Percentiles rank a stretch among this genome's conserved stretches.
Evolutionary conservation across 1,140 invertebrate genomes (phyloP).

Genomic region (Piezodorus guildinii): DNA sequence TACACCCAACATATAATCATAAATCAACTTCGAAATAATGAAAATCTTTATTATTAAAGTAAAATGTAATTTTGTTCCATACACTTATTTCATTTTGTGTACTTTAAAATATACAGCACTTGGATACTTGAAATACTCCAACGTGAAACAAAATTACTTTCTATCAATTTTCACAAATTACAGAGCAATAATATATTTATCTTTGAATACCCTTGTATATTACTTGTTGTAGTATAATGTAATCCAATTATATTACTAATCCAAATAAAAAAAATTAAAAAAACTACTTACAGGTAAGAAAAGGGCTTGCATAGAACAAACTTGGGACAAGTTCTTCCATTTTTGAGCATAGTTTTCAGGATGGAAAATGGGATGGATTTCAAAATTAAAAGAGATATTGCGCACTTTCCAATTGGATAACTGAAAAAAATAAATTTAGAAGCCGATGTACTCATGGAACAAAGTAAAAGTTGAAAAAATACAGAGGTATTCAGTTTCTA

Average conservation of each 20-base stretch:
- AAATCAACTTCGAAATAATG: too few species aligned
- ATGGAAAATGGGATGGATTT: conserved; percentile 64
- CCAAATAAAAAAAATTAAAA: neutral
- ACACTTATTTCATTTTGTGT: too few species aligned
- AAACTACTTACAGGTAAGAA: conserved; percentile 72
- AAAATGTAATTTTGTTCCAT: too few species aligned
- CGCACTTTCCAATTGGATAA: conserved; percentile 54
- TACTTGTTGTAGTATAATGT: too few species aligned
- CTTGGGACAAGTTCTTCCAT: conserved; percentile 84
- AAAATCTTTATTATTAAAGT: too few species aligned
- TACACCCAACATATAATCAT: too few species aligned
- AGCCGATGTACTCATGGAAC: neutral
- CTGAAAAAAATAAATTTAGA: conserved; percentile 32
- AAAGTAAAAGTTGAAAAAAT: neutral
- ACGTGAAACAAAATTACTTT: too few species aligned
- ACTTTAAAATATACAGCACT: too few species aligned
- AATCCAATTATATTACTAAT: neutral
- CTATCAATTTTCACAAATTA: too few species aligned
- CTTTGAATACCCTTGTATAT: too few species aligned
- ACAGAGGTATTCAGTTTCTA: neutral
- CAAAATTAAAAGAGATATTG: conserved; percentile 54
- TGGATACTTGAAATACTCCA: too few species aligned
- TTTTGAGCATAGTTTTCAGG: conserved; percentile 54
- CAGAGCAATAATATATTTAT: too few species aligned
- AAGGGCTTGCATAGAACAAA: conserved; percentile 83